Conservation (phyloP, 2,113 vertebrate species). For the Gallinago undulata region DNA sequence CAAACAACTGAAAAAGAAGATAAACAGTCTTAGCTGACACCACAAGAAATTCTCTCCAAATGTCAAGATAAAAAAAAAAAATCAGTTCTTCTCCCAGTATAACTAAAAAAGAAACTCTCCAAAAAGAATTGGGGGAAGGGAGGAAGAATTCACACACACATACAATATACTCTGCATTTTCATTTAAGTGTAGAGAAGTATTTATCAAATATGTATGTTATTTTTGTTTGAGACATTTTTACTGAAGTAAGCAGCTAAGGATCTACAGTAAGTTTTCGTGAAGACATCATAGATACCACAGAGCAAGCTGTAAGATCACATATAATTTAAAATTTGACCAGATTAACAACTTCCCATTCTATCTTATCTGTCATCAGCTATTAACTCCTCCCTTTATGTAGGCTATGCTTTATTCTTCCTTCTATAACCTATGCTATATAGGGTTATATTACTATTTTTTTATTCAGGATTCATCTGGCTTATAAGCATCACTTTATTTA, state of each 20-base stretch:
- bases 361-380: background rate
- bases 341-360: background rate
- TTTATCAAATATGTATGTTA: background rate
- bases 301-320: background rate
- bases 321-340: background rate
- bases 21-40: constrained; percentile 47
- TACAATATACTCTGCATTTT: background rate
- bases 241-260: background rate
- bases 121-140: background rate
- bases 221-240: background rate
- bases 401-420: background rate
- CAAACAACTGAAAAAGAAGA: constrained; percentile 86
- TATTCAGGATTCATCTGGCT: background rate
- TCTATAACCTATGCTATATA: background rate
- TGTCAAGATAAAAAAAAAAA: background rate
- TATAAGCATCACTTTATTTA: background rate
- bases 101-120: background rate
- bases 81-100: background rate
- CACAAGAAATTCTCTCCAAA: background rate
- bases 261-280: background rate
- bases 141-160: background rate
- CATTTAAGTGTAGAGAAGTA: background rate
- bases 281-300: background rate
- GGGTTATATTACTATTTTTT: background rate
- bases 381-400: background rate